These are phyloP conservation scores for Tylochromis polylepis DNA, from an alignment of 2,113 vertebrate genomes.

Conservation along the genomic window DNA sequence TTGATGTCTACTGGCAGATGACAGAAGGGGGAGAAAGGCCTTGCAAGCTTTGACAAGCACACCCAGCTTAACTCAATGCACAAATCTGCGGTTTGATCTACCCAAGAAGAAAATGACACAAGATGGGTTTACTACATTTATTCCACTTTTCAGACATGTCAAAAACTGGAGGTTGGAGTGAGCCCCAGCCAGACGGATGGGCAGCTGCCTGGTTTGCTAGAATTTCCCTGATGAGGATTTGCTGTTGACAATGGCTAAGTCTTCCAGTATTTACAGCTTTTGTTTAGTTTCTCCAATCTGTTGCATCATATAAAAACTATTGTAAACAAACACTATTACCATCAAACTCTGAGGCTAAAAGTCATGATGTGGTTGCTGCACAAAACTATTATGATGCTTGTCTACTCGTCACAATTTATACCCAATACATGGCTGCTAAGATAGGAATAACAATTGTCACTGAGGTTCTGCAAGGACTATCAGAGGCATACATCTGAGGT, in stretches of 20 bases:
- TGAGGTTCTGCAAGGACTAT: constrained; percentile 10
- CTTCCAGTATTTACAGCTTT: not conserved
- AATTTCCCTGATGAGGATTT: not conserved
- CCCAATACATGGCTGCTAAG: constrained; percentile 3
- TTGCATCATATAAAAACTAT: not conserved
- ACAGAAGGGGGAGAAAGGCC: not conserved
- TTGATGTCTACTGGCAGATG: constrained; percentile 1
- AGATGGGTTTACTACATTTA: constrained; percentile 10
- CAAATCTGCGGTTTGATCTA: not conserved
- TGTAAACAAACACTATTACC: not conserved
- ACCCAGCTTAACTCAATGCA: not conserved
- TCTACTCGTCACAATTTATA: not conserved
- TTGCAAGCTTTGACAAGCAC: not conserved
- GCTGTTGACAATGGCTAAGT: not conserved
- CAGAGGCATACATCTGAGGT: not conserved
- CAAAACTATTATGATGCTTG: not conserved
- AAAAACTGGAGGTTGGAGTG: not conserved
- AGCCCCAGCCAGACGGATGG: not conserved
- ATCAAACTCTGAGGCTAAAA: not conserved
- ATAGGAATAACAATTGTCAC: not conserved
- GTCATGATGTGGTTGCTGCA: not conserved
- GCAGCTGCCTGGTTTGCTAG: not conserved
- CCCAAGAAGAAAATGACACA: constrained; percentile 1
- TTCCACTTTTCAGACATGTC: constrained; percentile 24
- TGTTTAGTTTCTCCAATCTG: not conserved